These are phyloP conservation scores for Labeo calbasu DNA, from an alignment of 2,797 vertebrate genomes.

Conservation along the genomic window DNA sequence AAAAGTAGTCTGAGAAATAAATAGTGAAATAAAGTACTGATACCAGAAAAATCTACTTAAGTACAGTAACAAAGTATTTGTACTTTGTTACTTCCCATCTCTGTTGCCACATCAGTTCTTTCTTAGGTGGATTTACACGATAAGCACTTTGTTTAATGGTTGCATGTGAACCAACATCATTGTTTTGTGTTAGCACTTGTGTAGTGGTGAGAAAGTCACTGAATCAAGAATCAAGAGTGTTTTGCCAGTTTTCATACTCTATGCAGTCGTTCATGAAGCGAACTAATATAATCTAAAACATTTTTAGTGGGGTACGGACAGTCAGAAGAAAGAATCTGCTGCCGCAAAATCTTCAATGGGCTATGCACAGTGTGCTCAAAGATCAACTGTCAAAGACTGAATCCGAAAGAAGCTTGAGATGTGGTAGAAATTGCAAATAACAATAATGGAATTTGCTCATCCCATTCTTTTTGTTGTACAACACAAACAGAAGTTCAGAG, in stretches of 20 bases:
- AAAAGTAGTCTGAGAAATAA: too few relatives aligned
- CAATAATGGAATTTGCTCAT: not conserved
- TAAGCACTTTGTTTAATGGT: not conserved
- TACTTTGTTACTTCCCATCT: too few relatives aligned
- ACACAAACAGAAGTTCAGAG: not conserved
- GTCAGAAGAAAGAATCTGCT: not conserved
- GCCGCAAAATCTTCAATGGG: slow-evolving; percentile 17
- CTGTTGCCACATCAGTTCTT: too few relatives aligned
- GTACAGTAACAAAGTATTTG: too few relatives aligned
- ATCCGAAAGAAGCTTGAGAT: not conserved
- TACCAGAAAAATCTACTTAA: too few relatives aligned
- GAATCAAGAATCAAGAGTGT: too few relatives aligned
- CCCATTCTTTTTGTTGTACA: slow-evolving; percentile 8
- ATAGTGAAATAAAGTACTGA: too few relatives aligned
- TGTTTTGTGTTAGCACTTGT: not conserved
- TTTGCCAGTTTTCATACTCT: not conserved
- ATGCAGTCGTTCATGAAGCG: not conserved
- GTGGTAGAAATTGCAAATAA: not conserved
- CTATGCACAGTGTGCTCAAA: slow-evolving; percentile 6
- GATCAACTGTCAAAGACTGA: slow-evolving; percentile 22
- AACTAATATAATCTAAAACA: too few relatives aligned
- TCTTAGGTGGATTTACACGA: not conserved
- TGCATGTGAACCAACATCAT: not conserved
- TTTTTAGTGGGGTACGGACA: too few relatives aligned
- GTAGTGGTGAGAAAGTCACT: not conserved